Evolutionary conservation across 2,888 invertebrate genomes (phyloP).

Genomic region (Spisula subtruncata): DNA sequence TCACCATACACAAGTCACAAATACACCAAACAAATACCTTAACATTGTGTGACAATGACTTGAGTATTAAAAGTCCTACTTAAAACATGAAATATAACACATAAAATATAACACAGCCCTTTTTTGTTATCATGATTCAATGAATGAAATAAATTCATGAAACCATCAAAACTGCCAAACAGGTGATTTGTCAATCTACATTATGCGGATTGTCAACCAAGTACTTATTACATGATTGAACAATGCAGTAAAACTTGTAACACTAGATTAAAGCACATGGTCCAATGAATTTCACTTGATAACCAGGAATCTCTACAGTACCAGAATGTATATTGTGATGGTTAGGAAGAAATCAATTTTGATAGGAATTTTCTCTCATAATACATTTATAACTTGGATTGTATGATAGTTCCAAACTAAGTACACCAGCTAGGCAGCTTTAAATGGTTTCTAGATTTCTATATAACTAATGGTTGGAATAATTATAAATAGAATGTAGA

Average conservation of each 20-base stretch:
- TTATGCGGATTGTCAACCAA: too few species aligned
- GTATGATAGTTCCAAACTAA: too few species aligned
- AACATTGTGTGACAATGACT: slow-evolving; percentile 7
- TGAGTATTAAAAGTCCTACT: slow-evolving; percentile 20
- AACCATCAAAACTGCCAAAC: background rate
- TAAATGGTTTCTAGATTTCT: slow-evolving; percentile 9
- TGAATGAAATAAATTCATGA: slow-evolving; percentile 4
- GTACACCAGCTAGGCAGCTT: background rate
- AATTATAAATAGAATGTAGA: slow-evolving; percentile 10
- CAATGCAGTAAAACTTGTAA: too few species aligned
- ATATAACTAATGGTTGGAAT: slow-evolving; percentile 12
- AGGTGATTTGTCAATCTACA: background rate
- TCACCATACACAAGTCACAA: background rate
- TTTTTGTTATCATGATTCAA: slow-evolving; percentile 21
- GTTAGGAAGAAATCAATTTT: too few species aligned
- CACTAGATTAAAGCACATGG: too few species aligned
- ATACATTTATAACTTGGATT: too few species aligned
- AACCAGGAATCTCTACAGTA: too few species aligned
- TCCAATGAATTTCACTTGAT: too few species aligned
- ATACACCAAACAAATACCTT: background rate
- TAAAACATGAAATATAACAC: slow-evolving; percentile 21
- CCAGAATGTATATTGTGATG: too few species aligned
- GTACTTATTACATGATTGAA: too few species aligned
- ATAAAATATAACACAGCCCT: slow-evolving; percentile 19
- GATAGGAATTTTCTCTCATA: too few species aligned